Base-by-base conservation (phyloP, 2,113 vertebrate genomes). In the Amphilophus citrinellus region DNA sequence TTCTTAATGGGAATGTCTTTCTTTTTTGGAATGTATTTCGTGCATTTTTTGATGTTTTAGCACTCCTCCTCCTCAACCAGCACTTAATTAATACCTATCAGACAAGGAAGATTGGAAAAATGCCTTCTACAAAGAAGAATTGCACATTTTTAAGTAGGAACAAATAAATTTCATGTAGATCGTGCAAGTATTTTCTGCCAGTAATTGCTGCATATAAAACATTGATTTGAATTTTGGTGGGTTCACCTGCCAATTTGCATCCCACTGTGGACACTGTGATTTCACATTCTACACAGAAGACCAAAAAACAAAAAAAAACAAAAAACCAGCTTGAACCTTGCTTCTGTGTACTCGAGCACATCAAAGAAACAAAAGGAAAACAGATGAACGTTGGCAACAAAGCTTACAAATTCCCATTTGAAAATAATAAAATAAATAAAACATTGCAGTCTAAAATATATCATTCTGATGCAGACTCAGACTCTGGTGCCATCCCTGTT, bases 361-460 rank as follows among this genome's bases (percentile, higher is more conserved):
- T 88, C 81, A 88, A 80, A 79, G 68, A 59, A 44, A 73, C 68
- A 56, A 56, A 56, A 73, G 32, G 68, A n/a, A 56, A 73, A n/a
- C 68, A 73, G 47, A 73, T 73, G 47, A 73, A 56, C 0, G 3
- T 18, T 53, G 68, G 47, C 47, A 56, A 56, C 68, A 56, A 56
- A 35, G 68, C 68, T 35, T 27, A 76, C 44, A 77, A 65, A 71
- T 42, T 65, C 71, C 59, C 66, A 57, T 8, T 10, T 82, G 58
- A 53, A 44, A 63, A 50, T 17, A 32, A 15, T n/a, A 5, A 62
- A 32, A 53, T 9, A 50, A 58, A 50, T 11, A 11, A 86, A 73
- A 20, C 18, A 39, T 37, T 73, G 50, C 27, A 56, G 47, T 10
- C 66, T 73, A 73, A 73, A 73, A 73, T 73, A n/a, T 73, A 73